Evolutionary conservation across 2,797 vertebrate genomes (phyloP).

Genomic region (Gymnopithys bicolor): DNA sequence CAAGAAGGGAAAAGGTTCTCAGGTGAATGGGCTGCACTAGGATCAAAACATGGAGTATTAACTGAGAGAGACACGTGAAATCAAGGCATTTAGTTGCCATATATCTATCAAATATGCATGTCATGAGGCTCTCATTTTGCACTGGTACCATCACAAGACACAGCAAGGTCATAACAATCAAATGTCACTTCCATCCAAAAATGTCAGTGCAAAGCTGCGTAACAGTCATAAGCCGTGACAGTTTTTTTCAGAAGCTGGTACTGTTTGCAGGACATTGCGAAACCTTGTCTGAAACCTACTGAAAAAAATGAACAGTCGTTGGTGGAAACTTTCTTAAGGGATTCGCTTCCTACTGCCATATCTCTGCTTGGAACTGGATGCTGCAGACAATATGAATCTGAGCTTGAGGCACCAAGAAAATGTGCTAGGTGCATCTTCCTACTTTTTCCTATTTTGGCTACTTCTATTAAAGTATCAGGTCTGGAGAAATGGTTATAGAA

Average conservation of each 20-base stretch:
- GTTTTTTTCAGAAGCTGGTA: slow-evolving; percentile 6
- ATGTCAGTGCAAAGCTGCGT: background rate
- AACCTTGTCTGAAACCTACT: background rate
- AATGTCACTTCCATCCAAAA: slow-evolving; percentile 45
- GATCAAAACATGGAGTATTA: background rate
- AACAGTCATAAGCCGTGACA: background rate
- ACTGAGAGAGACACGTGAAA: background rate
- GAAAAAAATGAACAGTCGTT: background rate
- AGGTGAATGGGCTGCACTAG: background rate
- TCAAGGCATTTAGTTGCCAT: slow-evolving; percentile 12
- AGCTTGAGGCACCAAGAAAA: background rate
- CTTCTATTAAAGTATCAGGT: background rate
- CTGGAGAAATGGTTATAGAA: background rate
- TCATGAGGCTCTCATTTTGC: background rate
- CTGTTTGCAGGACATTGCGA: background rate
- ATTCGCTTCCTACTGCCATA: background rate
- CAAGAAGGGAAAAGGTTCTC: background rate
- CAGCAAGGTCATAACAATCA: slow-evolving; percentile 46
- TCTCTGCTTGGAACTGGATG: background rate
- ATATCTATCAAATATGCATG: background rate
- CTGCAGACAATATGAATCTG: background rate
- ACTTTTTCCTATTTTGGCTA: background rate
- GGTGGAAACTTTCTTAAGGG: background rate
- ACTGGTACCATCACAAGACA: slow-evolving; percentile 24
- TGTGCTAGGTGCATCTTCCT: background rate